Percentiles rank a stretch among this genome's conserved stretches.
Evolutionary conservation across 2,113 vertebrate species (phyloP).

Genomic region (Lates calcarifer): DNA sequence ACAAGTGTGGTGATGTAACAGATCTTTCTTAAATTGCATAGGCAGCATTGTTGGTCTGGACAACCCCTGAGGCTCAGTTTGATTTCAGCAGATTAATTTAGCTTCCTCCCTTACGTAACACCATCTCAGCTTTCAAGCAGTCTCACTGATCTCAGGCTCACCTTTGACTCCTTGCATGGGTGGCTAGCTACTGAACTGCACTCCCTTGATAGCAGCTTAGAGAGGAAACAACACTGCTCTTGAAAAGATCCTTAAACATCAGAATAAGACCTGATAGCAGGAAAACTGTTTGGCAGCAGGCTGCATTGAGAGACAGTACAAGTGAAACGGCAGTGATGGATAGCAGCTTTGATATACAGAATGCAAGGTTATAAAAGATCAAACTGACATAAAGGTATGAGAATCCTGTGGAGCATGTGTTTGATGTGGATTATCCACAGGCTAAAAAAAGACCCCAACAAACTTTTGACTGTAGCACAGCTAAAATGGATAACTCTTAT

Average conservation of each 20-base stretch:
- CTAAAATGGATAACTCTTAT: slow-evolving; percentile 1
- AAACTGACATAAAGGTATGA: slow-evolving; percentile 34
- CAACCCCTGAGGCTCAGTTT: slow-evolving; percentile 72
- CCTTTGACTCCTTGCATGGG: slow-evolving; percentile 77
- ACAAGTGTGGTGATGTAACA: slow-evolving; percentile 76
- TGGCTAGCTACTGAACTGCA: slow-evolving; percentile 69
- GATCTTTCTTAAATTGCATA: slow-evolving; percentile 75
- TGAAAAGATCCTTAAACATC: slow-evolving; percentile 60
- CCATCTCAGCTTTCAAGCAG: slow-evolving; percentile 76
- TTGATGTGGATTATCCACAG: slow-evolving; percentile 43
- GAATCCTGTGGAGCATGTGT: slow-evolving; percentile 42
- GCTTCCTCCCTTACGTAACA: slow-evolving; percentile 76
- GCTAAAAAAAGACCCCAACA: slow-evolving; percentile 39
- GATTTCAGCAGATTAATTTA: slow-evolving; percentile 80
- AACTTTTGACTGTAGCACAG: not conserved
- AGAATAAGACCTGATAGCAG: slow-evolving; percentile 51
- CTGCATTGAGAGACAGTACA: slow-evolving; percentile 5
- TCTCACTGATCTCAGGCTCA: slow-evolving; percentile 71
- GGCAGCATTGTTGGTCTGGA: slow-evolving; percentile 76
- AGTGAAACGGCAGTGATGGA: slow-evolving; percentile 7
- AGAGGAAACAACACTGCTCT: slow-evolving; percentile 53
- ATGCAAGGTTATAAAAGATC: slow-evolving; percentile 34
- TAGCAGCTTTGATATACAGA: slow-evolving; percentile 33
- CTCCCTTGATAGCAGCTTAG: slow-evolving; percentile 61
- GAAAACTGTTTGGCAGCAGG: slow-evolving; percentile 23